Evolutionary conservation across 2,888 invertebrate species (phyloP).

Genomic region (Electrophaes corylata): DNA sequence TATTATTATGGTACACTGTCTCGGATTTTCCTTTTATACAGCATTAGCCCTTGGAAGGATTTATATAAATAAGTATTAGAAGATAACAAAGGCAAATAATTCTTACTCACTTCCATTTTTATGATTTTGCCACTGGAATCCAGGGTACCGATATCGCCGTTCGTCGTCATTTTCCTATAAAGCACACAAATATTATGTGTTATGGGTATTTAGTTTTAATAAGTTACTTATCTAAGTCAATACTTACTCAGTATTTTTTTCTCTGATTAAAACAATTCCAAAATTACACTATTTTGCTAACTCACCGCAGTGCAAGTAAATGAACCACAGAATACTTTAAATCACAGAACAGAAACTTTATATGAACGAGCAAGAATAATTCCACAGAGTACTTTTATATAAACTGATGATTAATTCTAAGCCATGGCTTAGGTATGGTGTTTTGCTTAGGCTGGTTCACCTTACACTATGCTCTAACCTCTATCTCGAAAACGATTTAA

Average conservation of each 20-base stretch:
- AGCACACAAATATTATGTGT: conserved; percentile 2
- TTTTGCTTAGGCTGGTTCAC: too few relatives aligned
- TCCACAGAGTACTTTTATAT: too few relatives aligned
- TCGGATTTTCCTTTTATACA: not conserved
- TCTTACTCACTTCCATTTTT: conserved; percentile 84
- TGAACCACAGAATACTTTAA: conserved; percentile 14
- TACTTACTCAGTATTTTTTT: conserved; percentile 18
- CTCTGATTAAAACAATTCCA: not conserved
- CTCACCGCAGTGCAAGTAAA: conserved; percentile 38
- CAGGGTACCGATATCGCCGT: conserved; percentile 71
- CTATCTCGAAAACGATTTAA: too few relatives aligned
- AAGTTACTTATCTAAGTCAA: not conserved
- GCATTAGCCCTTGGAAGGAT: not conserved
- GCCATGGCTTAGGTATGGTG: too few relatives aligned
- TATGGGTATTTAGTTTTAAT: not conserved
- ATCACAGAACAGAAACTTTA: not conserved
- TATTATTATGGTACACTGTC: not conserved
- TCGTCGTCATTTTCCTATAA: conserved; percentile 67
- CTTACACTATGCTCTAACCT: too few relatives aligned
- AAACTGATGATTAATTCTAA: too few relatives aligned
- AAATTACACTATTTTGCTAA: conserved; percentile 40
- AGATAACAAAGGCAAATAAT: not conserved
- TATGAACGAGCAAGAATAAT: too few relatives aligned
- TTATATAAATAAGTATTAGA: not conserved
- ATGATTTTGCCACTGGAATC: conserved; percentile 80